A percentile compares a stretch with the other conserved stretches of the same genome.
Evolutionary conservation across 2,888 invertebrate species (phyloP).

Genomic region (Polydrusus cervinus): DNA sequence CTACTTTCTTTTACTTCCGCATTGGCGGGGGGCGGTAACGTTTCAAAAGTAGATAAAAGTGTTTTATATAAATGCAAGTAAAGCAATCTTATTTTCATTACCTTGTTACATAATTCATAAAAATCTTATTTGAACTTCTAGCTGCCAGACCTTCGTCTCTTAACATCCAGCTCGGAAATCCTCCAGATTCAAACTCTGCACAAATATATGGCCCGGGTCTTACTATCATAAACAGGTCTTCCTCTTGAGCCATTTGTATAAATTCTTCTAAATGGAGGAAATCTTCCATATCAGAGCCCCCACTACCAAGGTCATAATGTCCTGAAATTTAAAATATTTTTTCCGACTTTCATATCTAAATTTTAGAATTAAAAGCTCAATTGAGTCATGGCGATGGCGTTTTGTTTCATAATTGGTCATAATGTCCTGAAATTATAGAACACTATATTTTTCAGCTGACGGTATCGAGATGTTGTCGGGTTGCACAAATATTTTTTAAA

Average conservation of each 20-base stretch:
- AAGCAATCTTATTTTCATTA: neutral
- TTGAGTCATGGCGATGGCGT: too few species aligned
- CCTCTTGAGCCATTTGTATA: constrained; percentile 81
- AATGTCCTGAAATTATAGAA: too few species aligned
- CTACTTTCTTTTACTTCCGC: too few species aligned
- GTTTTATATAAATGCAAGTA: too few species aligned
- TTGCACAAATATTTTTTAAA: too few species aligned
- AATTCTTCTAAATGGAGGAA: constrained; percentile 78
- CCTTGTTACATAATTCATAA: constrained; percentile 61
- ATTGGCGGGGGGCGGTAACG: too few species aligned
- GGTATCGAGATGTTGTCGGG: too few species aligned
- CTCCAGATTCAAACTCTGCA: constrained; percentile 85
- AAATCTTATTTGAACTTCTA: constrained; percentile 62
- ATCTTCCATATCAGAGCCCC: constrained; percentile 68
- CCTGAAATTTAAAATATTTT: constrained; percentile 14
- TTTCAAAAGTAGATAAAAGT: too few species aligned
- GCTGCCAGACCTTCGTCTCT: constrained; percentile 69
- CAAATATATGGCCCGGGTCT: constrained; percentile 94
- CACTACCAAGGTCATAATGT: constrained; percentile 73
- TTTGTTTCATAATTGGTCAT: too few species aligned
- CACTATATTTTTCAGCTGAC: too few species aligned
- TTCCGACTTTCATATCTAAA: too few species aligned
- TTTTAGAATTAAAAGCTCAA: too few species aligned
- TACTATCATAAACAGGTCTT: constrained; percentile 85
- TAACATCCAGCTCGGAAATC: constrained; percentile 65